Base-by-base conservation (phyloP, 1,140 invertebrate species). In the Aleiodes sp. region DNA sequence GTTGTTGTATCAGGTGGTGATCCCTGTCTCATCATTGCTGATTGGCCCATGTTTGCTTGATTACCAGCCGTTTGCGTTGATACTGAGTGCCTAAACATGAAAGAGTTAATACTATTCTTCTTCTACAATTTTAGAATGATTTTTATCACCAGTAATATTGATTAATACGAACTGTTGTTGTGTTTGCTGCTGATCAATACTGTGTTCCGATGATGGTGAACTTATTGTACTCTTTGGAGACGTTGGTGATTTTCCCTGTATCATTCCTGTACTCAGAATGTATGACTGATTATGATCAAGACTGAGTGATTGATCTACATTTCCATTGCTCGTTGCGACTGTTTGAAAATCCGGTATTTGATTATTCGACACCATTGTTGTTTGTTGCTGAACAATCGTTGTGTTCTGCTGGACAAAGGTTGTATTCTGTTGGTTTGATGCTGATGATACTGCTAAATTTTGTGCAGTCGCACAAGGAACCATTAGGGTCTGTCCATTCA, bases 1-100 rank as follows among this genome's bases (percentile, higher is more conserved):
- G 93, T 94, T 0, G 93, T 94, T 0, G 93, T 95, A 76, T 94
- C 93, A 0, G 93, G 93, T 4, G 93, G 92, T 9, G 85, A 87
- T 24, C 88, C 87, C 80, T 84, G 88, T 73, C 85, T 88, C 79
- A 86, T 90, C 73, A 87, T 85, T 24, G 85, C 87, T 21, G 87
- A 89, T 67, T 89, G 86, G 2, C 88, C 85, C 35, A 88, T 81
- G 65, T 85, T 82, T 71, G 89, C 88, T 72, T 90, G 89, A 78
- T 90, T 90, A 0, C 87, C 88, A 31, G 91, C 87, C 2, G 92
- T 93, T 80, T 94, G 92, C 2, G 92, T 93, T 0, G 92, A 93
- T 28, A 93, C 92, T 1, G 92, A 92, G 81, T 93, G 91, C 74
- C 89, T 83, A 6, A 79, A 80, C 82, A 84, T 85, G 57, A 83